phyloP scores from a whole-genome alignment of 2,113 vertebrate species.

The Macquaria australasica region DNA sequence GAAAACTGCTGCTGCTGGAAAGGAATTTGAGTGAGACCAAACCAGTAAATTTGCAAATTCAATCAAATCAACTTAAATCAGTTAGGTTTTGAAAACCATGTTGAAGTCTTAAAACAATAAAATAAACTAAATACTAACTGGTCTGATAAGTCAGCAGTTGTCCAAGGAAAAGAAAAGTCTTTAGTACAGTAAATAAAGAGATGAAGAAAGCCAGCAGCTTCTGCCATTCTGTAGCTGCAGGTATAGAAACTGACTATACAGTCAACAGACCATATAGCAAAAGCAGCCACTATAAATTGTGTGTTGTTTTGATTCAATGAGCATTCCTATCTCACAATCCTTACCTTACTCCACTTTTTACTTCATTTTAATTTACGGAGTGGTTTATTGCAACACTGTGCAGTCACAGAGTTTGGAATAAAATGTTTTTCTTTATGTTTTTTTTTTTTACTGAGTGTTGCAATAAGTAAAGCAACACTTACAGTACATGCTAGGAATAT shows the following conservation, averaged over 20 bases:
- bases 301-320: not conserved
- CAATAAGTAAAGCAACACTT: conserved; percentile 20
- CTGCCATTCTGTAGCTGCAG: not conserved
- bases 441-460: not conserved
- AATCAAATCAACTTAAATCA: no score
- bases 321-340: not conserved
- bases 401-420: not conserved
- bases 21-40: no score
- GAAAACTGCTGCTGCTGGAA: no score
- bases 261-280: not conserved
- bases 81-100: no score
- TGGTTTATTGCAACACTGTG: conserved; percentile 1
- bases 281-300: not conserved
- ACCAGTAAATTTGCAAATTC: no score
- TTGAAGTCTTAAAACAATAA: not conserved
- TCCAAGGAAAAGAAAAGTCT: not conserved
- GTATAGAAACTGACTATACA: not conserved
- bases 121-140: not conserved
- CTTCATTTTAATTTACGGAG: not conserved
- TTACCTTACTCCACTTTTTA: not conserved
- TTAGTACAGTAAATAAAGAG: not conserved
- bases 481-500: not conserved
- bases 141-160: not conserved
- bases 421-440: not conserved
- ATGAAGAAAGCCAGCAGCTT: not conserved